Evolutionary conservation across 64 coral and sea anemone species (phyloP).

Genomic region (Stichodactyla mertensii): DNA sequence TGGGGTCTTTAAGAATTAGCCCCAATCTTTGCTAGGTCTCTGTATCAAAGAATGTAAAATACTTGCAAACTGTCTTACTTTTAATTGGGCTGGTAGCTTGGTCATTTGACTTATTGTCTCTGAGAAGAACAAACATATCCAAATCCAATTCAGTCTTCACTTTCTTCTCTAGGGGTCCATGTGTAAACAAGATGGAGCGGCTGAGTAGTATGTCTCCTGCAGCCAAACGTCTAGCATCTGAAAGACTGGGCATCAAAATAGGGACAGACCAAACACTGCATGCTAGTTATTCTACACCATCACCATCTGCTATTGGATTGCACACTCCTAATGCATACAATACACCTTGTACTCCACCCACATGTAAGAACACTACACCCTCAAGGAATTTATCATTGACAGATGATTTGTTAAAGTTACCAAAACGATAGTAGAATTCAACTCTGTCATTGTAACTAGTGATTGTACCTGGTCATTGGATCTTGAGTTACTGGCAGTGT

Average conservation of each 20-base stretch:
- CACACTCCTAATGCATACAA: constrained; percentile 11
- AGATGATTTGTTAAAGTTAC: constrained; percentile 71
- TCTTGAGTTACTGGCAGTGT: no score
- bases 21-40: no score
- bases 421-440: constrained; percentile 37
- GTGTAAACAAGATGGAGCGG: constrained; percentile 60
- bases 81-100: no score
- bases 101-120: no score
- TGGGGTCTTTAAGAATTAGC: no score
- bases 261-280: constrained; percentile 77
- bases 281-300: constrained; percentile 81
- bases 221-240: constrained; percentile 79
- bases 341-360: constrained; percentile 40
- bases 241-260: constrained; percentile 81
- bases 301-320: constrained; percentile 12
- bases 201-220: constrained; percentile 82
- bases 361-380: constrained; percentile 37
- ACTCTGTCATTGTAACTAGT: no score
- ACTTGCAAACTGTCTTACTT: no score
- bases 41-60: no score
- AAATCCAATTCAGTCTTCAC: no score
- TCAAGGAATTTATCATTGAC: constrained; percentile 51
- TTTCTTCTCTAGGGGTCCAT: constrained; percentile 52
- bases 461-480: no score
- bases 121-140: no score